These are phyloP conservation scores for Zootoca vivipara DNA, from an alignment of 2,113 vertebrate genomes.

Conservation along the genomic window DNA sequence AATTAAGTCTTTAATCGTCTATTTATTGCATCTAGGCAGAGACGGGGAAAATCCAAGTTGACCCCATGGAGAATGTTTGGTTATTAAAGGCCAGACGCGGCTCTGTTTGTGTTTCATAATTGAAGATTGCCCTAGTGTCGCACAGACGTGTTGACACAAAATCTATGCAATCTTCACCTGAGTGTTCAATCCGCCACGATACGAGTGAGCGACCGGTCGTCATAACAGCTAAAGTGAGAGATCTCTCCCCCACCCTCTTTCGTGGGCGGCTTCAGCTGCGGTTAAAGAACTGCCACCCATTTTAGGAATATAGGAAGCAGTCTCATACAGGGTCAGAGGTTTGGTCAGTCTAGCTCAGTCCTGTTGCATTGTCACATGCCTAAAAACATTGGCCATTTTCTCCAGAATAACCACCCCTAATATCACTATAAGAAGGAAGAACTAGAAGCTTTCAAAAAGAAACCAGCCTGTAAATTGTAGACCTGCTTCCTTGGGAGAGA, in stretches of 20 bases:
- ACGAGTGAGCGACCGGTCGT: neutral
- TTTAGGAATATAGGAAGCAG: no score
- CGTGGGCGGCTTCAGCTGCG: neutral
- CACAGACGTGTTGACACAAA: constrained; percentile 16
- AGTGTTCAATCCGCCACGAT: neutral
- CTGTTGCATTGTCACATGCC: no score
- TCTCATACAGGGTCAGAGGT: no score
- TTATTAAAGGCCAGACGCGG: constrained; percentile 33
- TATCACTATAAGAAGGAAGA: no score
- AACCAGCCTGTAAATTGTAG: neutral
- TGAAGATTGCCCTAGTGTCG: constrained; percentile 9
- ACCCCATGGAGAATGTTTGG: fast-evolving
- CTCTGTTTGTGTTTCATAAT: constrained; percentile 30
- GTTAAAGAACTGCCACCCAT: neutral
- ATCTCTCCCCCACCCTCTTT: neutral
- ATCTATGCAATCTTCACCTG: constrained; percentile 19
- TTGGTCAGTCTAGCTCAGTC: no score
- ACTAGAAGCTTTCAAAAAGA: neutral
- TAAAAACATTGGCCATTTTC: no score
- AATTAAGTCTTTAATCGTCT: constrained; percentile 66
- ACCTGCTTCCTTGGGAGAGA: neutral
- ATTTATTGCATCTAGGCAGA: constrained; percentile 44
- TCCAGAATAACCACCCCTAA: no score
- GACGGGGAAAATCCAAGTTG: constrained; percentile 36
- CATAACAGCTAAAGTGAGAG: neutral